Conservation (phyloP, 2,888 invertebrate genomes). For the Atethmia centrago region DNA sequence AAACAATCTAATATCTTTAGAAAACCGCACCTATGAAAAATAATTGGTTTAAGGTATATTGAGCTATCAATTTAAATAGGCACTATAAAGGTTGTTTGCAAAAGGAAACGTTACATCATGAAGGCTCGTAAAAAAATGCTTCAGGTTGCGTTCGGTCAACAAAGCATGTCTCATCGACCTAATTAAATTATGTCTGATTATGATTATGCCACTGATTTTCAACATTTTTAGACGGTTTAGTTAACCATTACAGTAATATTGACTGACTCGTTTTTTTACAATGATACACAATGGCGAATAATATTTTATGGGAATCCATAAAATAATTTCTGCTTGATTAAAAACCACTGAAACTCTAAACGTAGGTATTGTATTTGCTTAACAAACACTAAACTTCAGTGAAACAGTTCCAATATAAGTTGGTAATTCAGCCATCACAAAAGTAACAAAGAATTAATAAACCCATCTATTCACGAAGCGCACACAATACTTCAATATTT, state of each 20-base stretch:
- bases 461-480: neutral
- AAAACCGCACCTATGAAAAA: too few relatives aligned
- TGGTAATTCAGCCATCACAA: neutral
- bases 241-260: neutral
- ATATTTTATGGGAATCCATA: neutral
- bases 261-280: neutral
- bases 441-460: neutral
- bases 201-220: slow-evolving; percentile 14
- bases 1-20: neutral
- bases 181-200: slow-evolving; percentile 31
- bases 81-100: too few relatives aligned
- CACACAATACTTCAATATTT: neutral
- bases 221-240: neutral
- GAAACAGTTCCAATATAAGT: too few relatives aligned
- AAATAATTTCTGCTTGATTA: neutral
- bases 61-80: too few relatives aligned
- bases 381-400: too few relatives aligned
- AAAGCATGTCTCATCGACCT: slow-evolving; percentile 19
- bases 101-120: too few relatives aligned
- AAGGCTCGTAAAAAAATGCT: too few relatives aligned
- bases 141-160: neutral
- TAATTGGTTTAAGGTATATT: too few relatives aligned
- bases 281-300: too few relatives aligned
- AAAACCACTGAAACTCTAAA: too few relatives aligned
- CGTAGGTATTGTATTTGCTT: too few relatives aligned